Conservation (phyloP, 2,888 invertebrate species). For the Rosalia funebris region DNA sequence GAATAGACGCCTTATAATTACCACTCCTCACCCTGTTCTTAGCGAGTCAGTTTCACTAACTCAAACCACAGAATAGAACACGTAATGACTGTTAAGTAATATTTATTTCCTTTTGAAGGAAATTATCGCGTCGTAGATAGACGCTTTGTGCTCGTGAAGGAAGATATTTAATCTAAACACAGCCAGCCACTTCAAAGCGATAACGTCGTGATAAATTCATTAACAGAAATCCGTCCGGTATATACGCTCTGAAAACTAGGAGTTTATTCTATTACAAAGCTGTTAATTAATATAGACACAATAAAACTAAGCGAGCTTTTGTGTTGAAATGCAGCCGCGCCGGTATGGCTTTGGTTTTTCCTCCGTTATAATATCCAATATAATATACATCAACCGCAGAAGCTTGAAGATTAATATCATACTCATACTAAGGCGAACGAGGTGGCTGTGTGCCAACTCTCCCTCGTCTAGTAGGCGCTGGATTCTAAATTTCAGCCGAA, state of each 20-base stretch:
- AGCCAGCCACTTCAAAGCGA: neutral
- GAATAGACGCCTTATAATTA: no score
- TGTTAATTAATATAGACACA: slow-evolving; percentile 57
- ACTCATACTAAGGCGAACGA: slow-evolving; percentile 56
- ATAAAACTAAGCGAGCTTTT: slow-evolving; percentile 53
- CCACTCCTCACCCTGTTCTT: no score
- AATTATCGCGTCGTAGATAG: neutral
- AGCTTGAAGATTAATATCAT: slow-evolving; percentile 63
- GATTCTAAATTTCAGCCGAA: no score
- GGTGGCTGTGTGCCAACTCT: slow-evolving; percentile 50
- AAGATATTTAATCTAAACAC: neutral
- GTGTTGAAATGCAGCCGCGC: slow-evolving; percentile 46
- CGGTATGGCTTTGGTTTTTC: slow-evolving; percentile 52
- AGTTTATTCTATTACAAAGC: slow-evolving; percentile 47
- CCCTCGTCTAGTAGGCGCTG: neutral
- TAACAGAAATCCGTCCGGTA: slow-evolving; percentile 23
- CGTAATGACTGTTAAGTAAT: no score
- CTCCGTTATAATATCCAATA: slow-evolving; percentile 63
- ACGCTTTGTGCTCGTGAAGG: neutral
- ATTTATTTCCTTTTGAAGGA: neutral
- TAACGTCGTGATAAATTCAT: neutral
- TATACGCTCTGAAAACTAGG: slow-evolving; percentile 15
- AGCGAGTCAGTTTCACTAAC: no score
- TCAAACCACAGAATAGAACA: no score
- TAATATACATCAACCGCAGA: slow-evolving; percentile 65